Evolutionary conservation across 1,140 invertebrate species (phyloP), one percentile per base, ranked within the genome.

Genomic region (Apocrypta bakeri): DNA sequence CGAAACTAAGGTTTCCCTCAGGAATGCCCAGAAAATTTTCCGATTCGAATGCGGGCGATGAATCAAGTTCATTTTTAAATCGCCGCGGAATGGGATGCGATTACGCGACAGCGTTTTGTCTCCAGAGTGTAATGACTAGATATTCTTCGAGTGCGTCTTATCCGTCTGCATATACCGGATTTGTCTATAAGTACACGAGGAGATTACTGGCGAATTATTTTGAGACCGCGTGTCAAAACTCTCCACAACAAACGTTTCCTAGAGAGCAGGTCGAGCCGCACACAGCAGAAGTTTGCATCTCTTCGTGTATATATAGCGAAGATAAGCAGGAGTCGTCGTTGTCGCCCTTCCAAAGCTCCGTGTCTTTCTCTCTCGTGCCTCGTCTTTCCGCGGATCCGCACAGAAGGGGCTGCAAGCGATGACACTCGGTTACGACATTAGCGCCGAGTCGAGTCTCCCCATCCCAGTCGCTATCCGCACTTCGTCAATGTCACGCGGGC

Each of bases 371-470:
- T 68, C 85, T 68, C 85, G 69, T 71, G 77, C 79, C 56, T 79
- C 75, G 69, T 33, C 80, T 72, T 71, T 76, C 74, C 17, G 68
- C 84, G 85, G 84, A 85, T 84, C 83, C 85, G 84, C 85, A 81
- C 84, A 37, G 85, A 82, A 71, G 79, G 81, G 84, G 87, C 85
- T 88, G 86, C 85, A 76, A 73, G 82, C 85, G 88, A 89, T 89
- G 88, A 88, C 89, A 89, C 86, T 88, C 83, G 85, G 88, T 89
- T 88, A 88, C 87, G 89, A 88, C 87, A 89, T 90, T 89, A 89
- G 89, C 86, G 85, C 86, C 86, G 81, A 87, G 87, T 87, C 71
- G 31, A 42, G 25, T 33, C 74, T 11, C 64, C 66, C 73, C 1
- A 0, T 14, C 24, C 68, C 64, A 17, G 42, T 0, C 82, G 82